These are phyloP conservation scores for Meghimatium bilineatum DNA, from an alignment of 2,888 invertebrate species.

Conservation along the genomic window DNA sequence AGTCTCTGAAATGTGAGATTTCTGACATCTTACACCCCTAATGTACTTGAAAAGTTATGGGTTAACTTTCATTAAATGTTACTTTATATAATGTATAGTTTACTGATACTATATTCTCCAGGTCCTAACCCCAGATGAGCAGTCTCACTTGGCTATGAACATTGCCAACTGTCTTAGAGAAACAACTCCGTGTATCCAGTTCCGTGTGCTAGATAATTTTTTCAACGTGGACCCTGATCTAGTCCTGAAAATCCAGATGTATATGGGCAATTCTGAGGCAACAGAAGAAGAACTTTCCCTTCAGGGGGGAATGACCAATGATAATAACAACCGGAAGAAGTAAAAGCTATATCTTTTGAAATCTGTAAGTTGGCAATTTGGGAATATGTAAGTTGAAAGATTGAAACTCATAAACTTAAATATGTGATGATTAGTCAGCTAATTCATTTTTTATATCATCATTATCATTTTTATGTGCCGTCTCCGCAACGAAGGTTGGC, in stretches of 20 bases:
- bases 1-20: too few species aligned
- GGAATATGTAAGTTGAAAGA: too few species aligned
- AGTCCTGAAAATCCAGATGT: constrained; percentile 79
- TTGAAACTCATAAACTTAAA: too few species aligned
- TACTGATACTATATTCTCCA: constrained; percentile 50
- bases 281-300: background rate
- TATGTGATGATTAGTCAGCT: too few species aligned
- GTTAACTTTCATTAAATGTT: background rate
- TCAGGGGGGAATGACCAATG: background rate
- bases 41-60: too few species aligned
- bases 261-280: background rate
- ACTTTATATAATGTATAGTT: background rate
- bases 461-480: too few species aligned
- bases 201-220: constrained; percentile 89
- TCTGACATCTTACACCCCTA: too few species aligned
- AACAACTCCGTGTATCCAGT: constrained; percentile 89
- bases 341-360: background rate
- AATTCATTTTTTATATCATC: too few species aligned
- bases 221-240: constrained; percentile 87
- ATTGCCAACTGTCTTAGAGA: constrained; percentile 86
- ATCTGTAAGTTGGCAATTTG: background rate
- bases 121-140: constrained; percentile 84
- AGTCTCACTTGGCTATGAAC: constrained; percentile 86
- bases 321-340: constrained; percentile 9
- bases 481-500: too few species aligned